These are phyloP conservation scores for Lypha dubia DNA, from an alignment of 2,888 invertebrate species.

Conservation along the genomic window DNA sequence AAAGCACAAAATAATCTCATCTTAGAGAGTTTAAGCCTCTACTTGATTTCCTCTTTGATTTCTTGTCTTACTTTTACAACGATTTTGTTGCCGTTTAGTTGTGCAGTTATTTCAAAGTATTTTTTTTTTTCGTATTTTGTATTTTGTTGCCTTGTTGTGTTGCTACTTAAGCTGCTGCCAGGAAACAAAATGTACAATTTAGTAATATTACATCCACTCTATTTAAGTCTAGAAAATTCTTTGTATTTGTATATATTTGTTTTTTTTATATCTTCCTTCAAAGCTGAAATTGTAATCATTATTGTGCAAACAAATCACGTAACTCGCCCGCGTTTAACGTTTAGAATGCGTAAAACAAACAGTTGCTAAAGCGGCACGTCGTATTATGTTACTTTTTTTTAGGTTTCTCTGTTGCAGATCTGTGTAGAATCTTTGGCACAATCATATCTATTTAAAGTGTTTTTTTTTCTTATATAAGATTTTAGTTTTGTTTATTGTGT, in stretches of 20 bases:
- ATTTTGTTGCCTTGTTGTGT: constrained; percentile 16
- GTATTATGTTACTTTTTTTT: constrained; percentile 38
- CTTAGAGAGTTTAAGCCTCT: constrained; percentile 60
- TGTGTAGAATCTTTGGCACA: constrained; percentile 19
- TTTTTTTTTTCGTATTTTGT: not conserved
- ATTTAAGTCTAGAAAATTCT: constrained; percentile 17
- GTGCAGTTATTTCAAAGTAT: constrained; percentile 15
- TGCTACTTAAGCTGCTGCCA: constrained; percentile 35
- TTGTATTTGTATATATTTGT: not conserved
- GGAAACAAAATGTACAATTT: constrained; percentile 50
- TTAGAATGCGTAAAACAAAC: constrained; percentile 73
- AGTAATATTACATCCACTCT: constrained; percentile 28
- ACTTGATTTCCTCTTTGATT: constrained; percentile 67
- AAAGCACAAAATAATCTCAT: constrained; percentile 45
- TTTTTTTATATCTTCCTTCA: not conserved
- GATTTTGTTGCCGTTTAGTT: constrained; percentile 21
- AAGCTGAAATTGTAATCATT: constrained; percentile 25
- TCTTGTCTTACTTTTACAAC: constrained; percentile 18
- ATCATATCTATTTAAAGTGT: constrained; percentile 31
- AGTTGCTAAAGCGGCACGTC: constrained; percentile 62
- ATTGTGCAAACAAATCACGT: constrained; percentile 72
- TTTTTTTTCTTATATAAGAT: constrained; percentile 3
- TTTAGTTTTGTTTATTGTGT: constrained; percentile 30
- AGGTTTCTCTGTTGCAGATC: constrained; percentile 20
- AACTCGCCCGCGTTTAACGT: constrained; percentile 71